phyloP scores from a whole-genome alignment of 1,140 invertebrate species.

The Drosophila mayri region DNA sequence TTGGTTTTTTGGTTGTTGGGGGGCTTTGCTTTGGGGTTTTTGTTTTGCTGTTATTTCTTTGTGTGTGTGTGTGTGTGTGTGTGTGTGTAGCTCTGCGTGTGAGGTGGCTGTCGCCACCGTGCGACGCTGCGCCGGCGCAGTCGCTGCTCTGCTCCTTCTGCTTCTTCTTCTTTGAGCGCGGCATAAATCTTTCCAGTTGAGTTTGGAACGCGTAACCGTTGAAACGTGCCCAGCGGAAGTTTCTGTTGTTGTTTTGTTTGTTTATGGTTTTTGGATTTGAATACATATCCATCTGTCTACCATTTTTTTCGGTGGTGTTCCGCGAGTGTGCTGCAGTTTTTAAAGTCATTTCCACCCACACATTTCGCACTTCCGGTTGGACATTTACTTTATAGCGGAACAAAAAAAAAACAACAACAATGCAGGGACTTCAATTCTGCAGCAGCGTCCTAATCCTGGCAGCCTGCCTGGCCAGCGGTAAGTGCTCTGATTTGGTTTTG shows the following conservation, averaged over 20 bases:
- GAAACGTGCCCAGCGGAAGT: slow-evolving; percentile 77
- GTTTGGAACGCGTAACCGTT: slow-evolving; percentile 83
- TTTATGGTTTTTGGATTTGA: not conserved
- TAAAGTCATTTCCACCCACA: not conserved
- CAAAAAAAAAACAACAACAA: slow-evolving; percentile 13
- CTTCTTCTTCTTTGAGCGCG: slow-evolving; percentile 77
- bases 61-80: slow-evolving; percentile 15
- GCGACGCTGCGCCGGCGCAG: slow-evolving; percentile 37
- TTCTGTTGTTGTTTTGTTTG: slow-evolving; percentile 24
- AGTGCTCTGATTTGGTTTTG: slow-evolving; percentile 25
- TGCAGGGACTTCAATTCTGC: slow-evolving; percentile 53
- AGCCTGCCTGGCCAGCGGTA: slow-evolving; percentile 58
- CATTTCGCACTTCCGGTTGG: slow-evolving; percentile 14
- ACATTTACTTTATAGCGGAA: not conserved
- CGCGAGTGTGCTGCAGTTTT: slow-evolving; percentile 2
- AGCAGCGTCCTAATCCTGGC: slow-evolving; percentile 67
- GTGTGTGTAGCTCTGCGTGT: slow-evolving; percentile 25
- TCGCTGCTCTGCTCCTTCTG: slow-evolving; percentile 28
- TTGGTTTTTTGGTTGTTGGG: not conserved
- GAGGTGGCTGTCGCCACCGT: slow-evolving; percentile 24
- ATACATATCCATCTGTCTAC: slow-evolving; percentile 11
- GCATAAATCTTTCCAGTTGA: slow-evolving; percentile 84
- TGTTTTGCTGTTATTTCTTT: slow-evolving; percentile 14
- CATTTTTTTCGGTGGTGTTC: slow-evolving; percentile 29
- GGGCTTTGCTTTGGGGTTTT: slow-evolving; percentile 23